Base-by-base conservation (phyloP, 2,113 vertebrate species). In the Sander vitreus region DNA sequence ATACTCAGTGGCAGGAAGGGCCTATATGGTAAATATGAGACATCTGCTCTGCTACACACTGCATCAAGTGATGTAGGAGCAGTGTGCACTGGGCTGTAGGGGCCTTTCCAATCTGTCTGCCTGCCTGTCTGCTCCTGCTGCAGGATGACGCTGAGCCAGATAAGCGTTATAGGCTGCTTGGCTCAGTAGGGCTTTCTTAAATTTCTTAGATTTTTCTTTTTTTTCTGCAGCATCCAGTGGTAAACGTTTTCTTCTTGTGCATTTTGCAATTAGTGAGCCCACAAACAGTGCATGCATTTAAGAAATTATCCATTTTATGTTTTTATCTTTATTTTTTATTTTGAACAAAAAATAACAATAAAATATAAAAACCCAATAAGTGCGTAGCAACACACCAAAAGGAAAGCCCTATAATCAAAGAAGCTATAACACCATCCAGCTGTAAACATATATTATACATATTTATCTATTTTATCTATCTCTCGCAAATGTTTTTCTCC, bases 161-260 rank as follows among this genome's bases (percentile, higher is more conserved):
- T 81, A 48, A 85, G 57, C 47, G 62, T 76, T 84, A 80, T 15
- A 62, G 87, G 58, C 75, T 70, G 66, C 73, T 72, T 47, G 63
- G 72, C 77, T 91, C 87, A 60, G 65, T 23, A 30, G 81, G 88
- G 89, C 80, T 88, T 92, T 91, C 80, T 86, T 53, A 67, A 83
- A n/a, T n/a, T n/a, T n/a, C n/a, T n/a, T n/a, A n/a, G n/a, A n/a
- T n/a, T n/a, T n/a, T n/a, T n/a, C n/a, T n/a, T n/a, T n/a, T n/a
- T n/a, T n/a, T n/a, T n/a, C 80, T 87, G 86, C 85, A 86, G 23
- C 33, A 62, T 80, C n/a, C 70, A 76, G 58, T 15, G n/a, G 30
- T 45, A 68, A 59, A 81, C 59, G 71, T 75, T 45, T 7, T 71
- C 21, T 50, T 16, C 6, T 55, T 55, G 45, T 64, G 4, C 2